phyloP scores from a whole-genome alignment of 2,888 invertebrate genomes.

The Arctia plantaginis region DNA sequence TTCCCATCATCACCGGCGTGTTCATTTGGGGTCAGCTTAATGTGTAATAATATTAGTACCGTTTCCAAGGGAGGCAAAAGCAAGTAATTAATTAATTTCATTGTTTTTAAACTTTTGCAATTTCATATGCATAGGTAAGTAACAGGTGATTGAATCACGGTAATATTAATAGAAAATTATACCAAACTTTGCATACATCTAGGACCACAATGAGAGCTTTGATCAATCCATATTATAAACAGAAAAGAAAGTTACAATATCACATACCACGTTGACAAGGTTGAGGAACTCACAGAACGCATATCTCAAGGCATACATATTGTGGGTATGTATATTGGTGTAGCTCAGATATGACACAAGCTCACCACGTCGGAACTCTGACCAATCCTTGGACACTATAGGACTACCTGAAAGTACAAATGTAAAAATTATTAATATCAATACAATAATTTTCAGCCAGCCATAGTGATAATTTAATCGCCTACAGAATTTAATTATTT shows the following conservation, averaged over 20 bases:
- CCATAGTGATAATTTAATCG: too few species aligned
- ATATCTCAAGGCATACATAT: conserved; percentile 89
- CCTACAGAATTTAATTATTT: too few species aligned
- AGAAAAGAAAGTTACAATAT: background rate
- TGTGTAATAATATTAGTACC: too few species aligned
- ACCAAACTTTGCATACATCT: too few species aligned
- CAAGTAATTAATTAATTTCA: too few species aligned
- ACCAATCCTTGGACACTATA: conserved; percentile 86
- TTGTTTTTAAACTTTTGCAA: too few species aligned
- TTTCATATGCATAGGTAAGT: too few species aligned
- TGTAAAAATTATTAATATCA: background rate
- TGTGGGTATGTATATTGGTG: conserved; percentile 86
- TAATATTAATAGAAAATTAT: background rate
- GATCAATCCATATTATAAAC: background rate
- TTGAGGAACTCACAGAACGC: conserved; percentile 91
- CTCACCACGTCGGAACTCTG: conserved; percentile 82
- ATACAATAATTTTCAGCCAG: background rate
- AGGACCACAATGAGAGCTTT: background rate
- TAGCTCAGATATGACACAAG: conserved; percentile 86
- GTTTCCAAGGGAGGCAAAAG: too few species aligned
- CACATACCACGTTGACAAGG: conserved; percentile 90
- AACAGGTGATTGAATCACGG: too few species aligned
- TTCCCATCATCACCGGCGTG: too few species aligned
- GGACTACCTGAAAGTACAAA: conserved; percentile 77
- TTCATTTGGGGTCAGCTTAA: too few species aligned